Percentiles rank a stretch among this genome's conserved stretches.
phyloP scores from a whole-genome alignment of 2,888 invertebrate species.

The Microctonus aethiopoides region DNA sequence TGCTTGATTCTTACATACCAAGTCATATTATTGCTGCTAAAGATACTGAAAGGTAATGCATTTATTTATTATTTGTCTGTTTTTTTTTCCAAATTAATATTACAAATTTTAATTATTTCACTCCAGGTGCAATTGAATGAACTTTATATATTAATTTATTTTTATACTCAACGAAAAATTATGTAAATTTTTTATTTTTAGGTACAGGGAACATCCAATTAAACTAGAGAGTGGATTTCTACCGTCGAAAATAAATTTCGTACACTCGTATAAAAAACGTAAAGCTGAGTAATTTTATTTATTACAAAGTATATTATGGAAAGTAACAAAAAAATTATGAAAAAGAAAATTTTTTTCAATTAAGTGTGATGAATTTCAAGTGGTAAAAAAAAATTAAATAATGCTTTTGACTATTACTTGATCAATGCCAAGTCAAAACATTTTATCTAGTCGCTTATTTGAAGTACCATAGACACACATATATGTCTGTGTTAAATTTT shows the following conservation, averaged over 20 bases:
- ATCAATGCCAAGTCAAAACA: neutral
- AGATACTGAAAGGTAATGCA: conserved; percentile 57
- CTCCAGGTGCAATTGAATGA: too few relatives aligned
- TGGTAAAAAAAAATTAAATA: neutral
- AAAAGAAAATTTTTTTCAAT: neutral
- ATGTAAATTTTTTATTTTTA: conserved; percentile 40
- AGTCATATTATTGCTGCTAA: conserved; percentile 62
- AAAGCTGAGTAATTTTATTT: conserved; percentile 46
- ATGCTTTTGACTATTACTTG: neutral
- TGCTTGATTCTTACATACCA: conserved; percentile 70
- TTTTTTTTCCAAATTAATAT: too few relatives aligned
- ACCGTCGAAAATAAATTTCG: conserved; percentile 61
- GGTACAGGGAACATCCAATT: conserved; percentile 62
- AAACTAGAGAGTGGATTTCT: conserved; percentile 62
- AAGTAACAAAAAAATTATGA: neutral
- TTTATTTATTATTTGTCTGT: neutral
- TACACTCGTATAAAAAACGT: conserved; percentile 56
- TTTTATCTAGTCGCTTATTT: neutral
- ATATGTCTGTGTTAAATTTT: neutral
- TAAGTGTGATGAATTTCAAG: neutral
- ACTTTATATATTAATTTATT: too few relatives aligned
- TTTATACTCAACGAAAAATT: neutral
- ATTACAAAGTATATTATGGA: neutral
- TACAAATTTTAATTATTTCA: neutral
- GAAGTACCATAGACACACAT: neutral